Percentiles rank a stretch among this genome's conserved stretches.
Conservation (phyloP, 30 jellyfish, hydroid and myxozoan genomes). For the Hydra vulgaris region DNA sequence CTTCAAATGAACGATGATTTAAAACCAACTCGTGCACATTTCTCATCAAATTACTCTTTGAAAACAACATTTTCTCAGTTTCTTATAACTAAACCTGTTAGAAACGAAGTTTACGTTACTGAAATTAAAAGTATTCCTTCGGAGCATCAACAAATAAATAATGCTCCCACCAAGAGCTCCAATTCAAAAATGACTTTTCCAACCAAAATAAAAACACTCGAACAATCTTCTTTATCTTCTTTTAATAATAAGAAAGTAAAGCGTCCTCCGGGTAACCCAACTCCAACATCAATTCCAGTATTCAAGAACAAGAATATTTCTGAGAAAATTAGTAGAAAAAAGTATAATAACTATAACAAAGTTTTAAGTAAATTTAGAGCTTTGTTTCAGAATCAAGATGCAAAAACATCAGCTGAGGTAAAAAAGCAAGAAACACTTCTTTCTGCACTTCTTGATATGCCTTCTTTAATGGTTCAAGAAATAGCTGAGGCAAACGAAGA, state of each 20-base stretch:
- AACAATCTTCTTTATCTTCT: no score
- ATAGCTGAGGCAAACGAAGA: background rate
- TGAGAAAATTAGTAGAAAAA: background rate
- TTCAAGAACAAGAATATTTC: background rate
- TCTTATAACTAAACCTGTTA: background rate
- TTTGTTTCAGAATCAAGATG: conserved; percentile 1
- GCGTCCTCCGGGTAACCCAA: conserved; percentile 15
- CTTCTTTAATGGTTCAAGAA: background rate
- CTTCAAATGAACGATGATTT: background rate
- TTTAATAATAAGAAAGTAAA: background rate
- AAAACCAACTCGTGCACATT: background rate
- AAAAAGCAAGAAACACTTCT: background rate
- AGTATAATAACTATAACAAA: background rate
- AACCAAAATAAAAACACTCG: no score
- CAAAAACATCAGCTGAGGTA: conserved; percentile 1
- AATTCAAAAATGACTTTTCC: no score
- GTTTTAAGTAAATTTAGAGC: background rate
- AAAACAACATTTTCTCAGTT: background rate
- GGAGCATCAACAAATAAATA: no score
- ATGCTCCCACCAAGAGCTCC: no score
- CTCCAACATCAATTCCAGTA: background rate
- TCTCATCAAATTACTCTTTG: background rate
- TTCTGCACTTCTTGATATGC: conserved; percentile 1
- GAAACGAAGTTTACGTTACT: background rate
- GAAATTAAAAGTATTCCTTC: no score